These are phyloP conservation scores for Morinoia aosen DNA, from an alignment of 2,888 invertebrate species.

Conservation along the genomic window DNA sequence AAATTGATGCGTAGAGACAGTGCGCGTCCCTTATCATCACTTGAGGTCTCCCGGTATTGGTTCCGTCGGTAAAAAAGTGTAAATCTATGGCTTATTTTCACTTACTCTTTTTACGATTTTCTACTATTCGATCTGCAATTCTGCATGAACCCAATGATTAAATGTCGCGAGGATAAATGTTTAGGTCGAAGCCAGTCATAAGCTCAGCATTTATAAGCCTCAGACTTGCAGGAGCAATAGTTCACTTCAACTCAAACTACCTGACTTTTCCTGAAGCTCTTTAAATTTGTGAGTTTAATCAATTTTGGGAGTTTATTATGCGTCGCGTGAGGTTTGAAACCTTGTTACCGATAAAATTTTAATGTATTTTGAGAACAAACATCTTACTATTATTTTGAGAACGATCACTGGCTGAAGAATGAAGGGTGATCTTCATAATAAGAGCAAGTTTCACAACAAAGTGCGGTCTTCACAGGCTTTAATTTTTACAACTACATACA, in stretches of 20 bases:
- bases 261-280: no score
- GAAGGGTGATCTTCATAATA: not conserved
- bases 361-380: not conserved
- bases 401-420: not conserved
- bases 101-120: not conserved
- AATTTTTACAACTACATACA: not conserved
- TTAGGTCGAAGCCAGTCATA: not conserved
- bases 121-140: not conserved
- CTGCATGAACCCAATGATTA: not conserved
- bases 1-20: not conserved
- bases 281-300: no score
- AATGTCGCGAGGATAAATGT: not conserved
- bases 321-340: no score
- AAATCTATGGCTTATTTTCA: not conserved
- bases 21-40: not conserved
- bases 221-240: not conserved
- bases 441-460: not conserved
- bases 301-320: no score
- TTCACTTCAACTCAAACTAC: not conserved
- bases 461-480: not conserved
- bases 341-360: not conserved
- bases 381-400: not conserved
- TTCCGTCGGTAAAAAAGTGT: not conserved
- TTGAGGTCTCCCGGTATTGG: not conserved
- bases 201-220: not conserved